Base-by-base conservation (phyloP, 1,140 invertebrate genomes). In the Neocloeon triangulifer region DNA sequence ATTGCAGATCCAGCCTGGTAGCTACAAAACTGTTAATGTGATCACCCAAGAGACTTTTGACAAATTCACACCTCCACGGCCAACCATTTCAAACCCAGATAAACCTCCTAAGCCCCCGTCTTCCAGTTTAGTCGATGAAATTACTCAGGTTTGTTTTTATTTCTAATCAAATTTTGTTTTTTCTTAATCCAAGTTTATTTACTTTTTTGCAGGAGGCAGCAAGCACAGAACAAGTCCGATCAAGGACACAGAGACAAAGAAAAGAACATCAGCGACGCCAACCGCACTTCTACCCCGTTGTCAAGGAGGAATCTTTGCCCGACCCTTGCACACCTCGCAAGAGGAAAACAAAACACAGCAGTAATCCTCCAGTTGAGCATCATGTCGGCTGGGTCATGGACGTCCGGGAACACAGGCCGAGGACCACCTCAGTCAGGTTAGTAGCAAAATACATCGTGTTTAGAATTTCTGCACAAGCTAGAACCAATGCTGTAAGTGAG, bases 311-410 rank as follows among this genome's bases (percentile, higher is more conserved):
- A 33, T 49, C 58, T 6, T 53, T 46, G 20, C 41, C 50, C 7
- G 51, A 52, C 47, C 47, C 80, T 61, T 34, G 70, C 55, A 54
- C 65, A 13, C 61, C 53, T 35, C 59, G 84, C 10, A 92, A 92
- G 55, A 65, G 81, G 34, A 94, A 94, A 60, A 91, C 85, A 3
- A 62, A 79, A 19, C 82, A 94, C 51, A 86, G 79, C 38, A 73
- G 69, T 41, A 89, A 94, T 62, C 85, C 86, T 27, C 82, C 84
- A 0, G 65, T 86, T 25, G 92, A 95, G 49, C 74, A 84, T 46
- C 88, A 95, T 48, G 84, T 98, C 22, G 94, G 92, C 15, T 98
- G 92, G 92, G 74, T 97, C 37, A 75, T 92, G 64, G 88, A 91
- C 51, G 66, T 73, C 4, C 69, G 73, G 42, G 80, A 84, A 47